Percentiles rank a stretch among this genome's conserved stretches.
Conservation (phyloP, 1,140 invertebrate genomes). For the Nephotettix cincticeps region DNA sequence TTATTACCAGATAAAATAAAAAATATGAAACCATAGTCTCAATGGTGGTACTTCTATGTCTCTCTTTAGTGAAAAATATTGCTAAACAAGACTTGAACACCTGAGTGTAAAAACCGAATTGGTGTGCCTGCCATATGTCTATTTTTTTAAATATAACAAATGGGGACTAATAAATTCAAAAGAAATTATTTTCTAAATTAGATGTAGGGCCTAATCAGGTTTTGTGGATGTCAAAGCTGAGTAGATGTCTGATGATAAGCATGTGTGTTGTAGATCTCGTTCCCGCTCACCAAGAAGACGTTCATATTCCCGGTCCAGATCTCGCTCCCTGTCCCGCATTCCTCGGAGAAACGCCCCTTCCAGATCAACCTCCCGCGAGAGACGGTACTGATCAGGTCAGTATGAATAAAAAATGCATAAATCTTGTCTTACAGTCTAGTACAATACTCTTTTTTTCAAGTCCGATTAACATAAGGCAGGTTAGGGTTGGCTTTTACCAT, state of each 20-base stretch:
- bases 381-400: neutral
- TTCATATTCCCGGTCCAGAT: neutral
- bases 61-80: neutral
- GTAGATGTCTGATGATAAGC: too few species aligned
- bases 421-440: too few species aligned
- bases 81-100: neutral
- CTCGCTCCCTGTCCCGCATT: neutral
- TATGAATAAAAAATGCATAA: too few species aligned
- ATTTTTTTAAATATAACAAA: neutral
- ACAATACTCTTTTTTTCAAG: too few species aligned
- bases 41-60: too few species aligned
- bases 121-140: neutral
- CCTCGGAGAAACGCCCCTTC: neutral
- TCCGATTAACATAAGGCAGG: too few species aligned
- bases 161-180: neutral
- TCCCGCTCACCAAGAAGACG: neutral
- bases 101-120: neutral
- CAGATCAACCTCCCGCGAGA: neutral
- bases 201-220: too few species aligned
- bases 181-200: neutral
- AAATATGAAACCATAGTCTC: too few species aligned
- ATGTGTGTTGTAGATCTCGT: neutral
- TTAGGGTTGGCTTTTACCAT: too few species aligned
- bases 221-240: too few species aligned
- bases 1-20: too few species aligned